A percentile compares a stretch with the other conserved stretches of the same genome.
Conservation (phyloP, 2,888 invertebrate genomes). For the Lasius platythorax region DNA sequence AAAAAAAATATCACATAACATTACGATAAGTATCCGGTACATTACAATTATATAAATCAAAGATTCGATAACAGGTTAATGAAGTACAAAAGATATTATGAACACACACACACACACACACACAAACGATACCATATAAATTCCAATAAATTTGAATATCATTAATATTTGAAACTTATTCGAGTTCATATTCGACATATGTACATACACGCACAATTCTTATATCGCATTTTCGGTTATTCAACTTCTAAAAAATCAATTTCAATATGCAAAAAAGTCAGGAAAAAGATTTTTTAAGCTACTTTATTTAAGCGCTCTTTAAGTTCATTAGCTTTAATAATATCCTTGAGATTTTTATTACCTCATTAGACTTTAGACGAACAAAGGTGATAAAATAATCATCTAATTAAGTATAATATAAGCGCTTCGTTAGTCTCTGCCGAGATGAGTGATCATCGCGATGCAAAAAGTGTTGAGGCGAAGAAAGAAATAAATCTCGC, state of each 20-base stretch:
- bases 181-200: background rate
- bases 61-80: background rate
- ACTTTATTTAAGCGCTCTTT: background rate
- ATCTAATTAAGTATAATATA: background rate
- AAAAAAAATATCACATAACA: background rate
- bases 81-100: background rate
- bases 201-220: background rate
- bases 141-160: background rate
- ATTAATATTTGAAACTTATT: background rate
- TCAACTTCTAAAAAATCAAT: background rate
- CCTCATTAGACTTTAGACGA: background rate
- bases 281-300: background rate
- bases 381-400: background rate
- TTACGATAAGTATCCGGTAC: background rate
- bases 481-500: constrained; percentile 13
- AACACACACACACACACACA: no score
- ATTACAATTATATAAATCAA: background rate
- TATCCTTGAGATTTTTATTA: constrained; percentile 3
- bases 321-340: background rate
- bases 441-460: constrained; percentile 2
- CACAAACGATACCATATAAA: background rate
- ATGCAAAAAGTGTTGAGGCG: constrained; percentile 28
- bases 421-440: background rate
- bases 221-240: background rate
- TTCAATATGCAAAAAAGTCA: background rate